These are phyloP conservation scores for Scyliorhinus canicula DNA, from an alignment of 2,797 vertebrate genomes.

Conservation along the genomic window DNA sequence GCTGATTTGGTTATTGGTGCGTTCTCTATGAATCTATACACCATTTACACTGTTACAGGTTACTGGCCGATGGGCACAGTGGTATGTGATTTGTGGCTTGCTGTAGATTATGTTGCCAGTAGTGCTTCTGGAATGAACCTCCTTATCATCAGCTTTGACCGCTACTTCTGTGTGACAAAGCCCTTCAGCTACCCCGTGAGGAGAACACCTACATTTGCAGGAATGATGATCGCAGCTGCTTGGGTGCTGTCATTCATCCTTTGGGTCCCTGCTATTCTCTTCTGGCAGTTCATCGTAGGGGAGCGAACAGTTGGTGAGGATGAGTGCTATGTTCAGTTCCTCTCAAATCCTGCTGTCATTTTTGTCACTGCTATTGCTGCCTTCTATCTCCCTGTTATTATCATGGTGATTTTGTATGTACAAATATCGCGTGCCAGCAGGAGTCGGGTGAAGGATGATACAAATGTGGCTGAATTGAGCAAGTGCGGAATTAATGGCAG, in stretches of 20 bases:
- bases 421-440: constrained; percentile 94
- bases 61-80: constrained; percentile 96
- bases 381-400: constrained; percentile 93
- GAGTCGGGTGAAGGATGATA: constrained; percentile 89
- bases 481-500: constrained; percentile 71
- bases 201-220: constrained; percentile 95
- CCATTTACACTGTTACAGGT: constrained; percentile 94
- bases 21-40: constrained; percentile 98
- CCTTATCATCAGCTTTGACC: constrained; percentile 97
- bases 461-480: constrained; percentile 71
- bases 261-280: constrained; percentile 96
- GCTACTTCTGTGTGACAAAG: constrained; percentile 97
- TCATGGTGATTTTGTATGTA: constrained; percentile 94
- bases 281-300: constrained; percentile 98
- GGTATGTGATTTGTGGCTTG: constrained; percentile 94
- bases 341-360: constrained; percentile 90
- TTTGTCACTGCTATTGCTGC: constrained; percentile 96
- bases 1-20: constrained; percentile 96
- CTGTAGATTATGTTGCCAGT: constrained; percentile 94
- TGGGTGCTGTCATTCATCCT: constrained; percentile 96
- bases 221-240: constrained; percentile 95
- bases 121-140: constrained; percentile 98
- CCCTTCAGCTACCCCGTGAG: constrained; percentile 93
- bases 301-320: constrained; percentile 84
- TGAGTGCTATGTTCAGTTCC: constrained; percentile 96